Evolutionary conservation across 1,140 invertebrate genomes (phyloP).

Genomic region (Magallana ariakensis): DNA sequence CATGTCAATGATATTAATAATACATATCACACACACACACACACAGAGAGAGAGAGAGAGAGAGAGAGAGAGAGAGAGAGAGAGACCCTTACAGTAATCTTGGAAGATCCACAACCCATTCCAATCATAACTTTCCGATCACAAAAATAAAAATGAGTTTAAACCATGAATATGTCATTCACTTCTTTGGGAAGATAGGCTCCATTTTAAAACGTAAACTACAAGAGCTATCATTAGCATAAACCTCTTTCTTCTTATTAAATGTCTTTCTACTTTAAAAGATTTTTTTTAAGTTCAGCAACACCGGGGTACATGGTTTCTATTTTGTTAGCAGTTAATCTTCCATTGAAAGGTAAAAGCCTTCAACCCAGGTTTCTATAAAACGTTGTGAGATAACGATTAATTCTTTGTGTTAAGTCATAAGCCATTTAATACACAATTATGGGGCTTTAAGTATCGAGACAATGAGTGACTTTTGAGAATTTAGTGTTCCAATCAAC

Average conservation of each 20-base stretch:
- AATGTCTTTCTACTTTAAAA: constrained; percentile 21
- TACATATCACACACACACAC: too few species aligned
- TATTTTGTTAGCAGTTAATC: constrained; percentile 32
- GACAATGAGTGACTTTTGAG: neutral
- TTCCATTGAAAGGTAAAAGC: constrained; percentile 21
- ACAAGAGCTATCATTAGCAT: neutral
- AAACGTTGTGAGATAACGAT: neutral
- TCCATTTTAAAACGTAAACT: neutral
- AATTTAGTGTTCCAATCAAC: neutral
- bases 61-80: neutral
- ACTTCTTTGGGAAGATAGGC: neutral
- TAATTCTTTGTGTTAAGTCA: constrained; percentile 28
- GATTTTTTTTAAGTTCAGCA: neutral
- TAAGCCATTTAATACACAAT: neutral
- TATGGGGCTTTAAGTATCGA: neutral
- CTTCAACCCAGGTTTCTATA: neutral
- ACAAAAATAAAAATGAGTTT: neutral
- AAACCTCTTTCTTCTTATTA: neutral
- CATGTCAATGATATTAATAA: too few species aligned
- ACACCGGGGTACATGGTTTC: neutral
- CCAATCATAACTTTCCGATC: neutral
- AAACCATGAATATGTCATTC: neutral
- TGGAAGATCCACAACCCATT: constrained; percentile 25
- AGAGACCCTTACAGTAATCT: neutral
- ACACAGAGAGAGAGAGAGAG: neutral